A percentile compares a stretch with the other conserved stretches of the same genome.
phyloP scores from a whole-genome alignment of 2,113 vertebrate genomes.

The Herpailurus yagouaroundi region DNA sequence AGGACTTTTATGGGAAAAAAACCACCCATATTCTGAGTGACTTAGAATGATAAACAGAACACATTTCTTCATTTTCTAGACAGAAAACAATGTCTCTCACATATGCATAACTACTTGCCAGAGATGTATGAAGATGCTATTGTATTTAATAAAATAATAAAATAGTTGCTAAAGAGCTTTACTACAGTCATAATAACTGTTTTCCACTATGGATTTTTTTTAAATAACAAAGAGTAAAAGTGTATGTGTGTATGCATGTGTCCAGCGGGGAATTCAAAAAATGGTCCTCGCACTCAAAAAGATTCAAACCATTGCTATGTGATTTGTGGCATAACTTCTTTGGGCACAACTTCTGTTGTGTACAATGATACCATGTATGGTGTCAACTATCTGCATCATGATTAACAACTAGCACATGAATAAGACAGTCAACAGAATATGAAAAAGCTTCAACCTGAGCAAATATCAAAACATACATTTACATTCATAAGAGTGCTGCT shows the following conservation, averaged over 20 bases:
- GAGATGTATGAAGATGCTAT: neutral
- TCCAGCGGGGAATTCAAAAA: neutral
- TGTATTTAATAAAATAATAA: conserved; percentile 13
- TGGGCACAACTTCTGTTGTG: neutral
- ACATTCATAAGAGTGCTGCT: neutral
- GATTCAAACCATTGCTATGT: neutral
- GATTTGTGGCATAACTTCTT: neutral
- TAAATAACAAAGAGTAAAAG: neutral
- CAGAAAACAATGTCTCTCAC: neutral
- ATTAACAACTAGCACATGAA: neutral
- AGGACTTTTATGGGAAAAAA: neutral
- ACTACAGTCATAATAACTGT: neutral
- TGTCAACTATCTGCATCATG: neutral
- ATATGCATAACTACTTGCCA: neutral
- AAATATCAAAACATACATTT: neutral
- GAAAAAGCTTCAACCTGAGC: neutral
- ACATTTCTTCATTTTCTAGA: neutral
- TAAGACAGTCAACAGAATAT: neutral
- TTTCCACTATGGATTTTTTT: neutral
- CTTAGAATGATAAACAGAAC: neutral
- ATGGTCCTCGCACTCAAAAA: neutral
- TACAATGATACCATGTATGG: neutral
- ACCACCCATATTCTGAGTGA: neutral
- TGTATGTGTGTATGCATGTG: neutral
- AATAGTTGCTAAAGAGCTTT: neutral